These are phyloP conservation scores for Cephonodes hylas DNA, from an alignment of 2,888 invertebrate genomes.

Conservation along the genomic window DNA sequence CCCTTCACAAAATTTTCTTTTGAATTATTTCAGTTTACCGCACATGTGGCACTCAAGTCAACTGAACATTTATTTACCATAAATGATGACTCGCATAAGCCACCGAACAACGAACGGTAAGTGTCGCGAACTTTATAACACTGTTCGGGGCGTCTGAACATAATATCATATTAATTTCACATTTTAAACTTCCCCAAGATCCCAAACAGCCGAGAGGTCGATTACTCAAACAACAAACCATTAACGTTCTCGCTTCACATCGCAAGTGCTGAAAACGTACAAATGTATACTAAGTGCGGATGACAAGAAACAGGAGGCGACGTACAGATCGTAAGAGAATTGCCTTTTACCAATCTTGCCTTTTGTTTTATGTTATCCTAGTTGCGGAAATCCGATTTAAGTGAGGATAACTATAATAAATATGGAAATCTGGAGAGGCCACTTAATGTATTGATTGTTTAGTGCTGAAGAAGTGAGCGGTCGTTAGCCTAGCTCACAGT, in stretches of 20 bases:
- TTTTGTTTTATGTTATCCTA: too few species aligned
- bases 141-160: slow-evolving; percentile 14
- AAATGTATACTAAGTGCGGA: background rate
- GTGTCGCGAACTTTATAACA: slow-evolving; percentile 23
- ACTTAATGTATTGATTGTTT: background rate
- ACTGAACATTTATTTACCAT: background rate
- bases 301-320: background rate
- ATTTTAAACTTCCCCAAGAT: slow-evolving; percentile 34
- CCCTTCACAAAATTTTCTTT: background rate
- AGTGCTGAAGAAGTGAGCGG: background rate
- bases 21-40: background rate
- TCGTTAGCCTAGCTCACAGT: background rate
- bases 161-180: slow-evolving; percentile 39
- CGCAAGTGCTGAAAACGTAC: slow-evolving; percentile 30
- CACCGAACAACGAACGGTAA: background rate
- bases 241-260: slow-evolving; percentile 48
- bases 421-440: too few species aligned
- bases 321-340: background rate
- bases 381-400: too few species aligned
- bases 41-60: background rate
- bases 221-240: slow-evolving; percentile 47
- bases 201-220: slow-evolving; percentile 23
- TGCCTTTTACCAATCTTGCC: too few species aligned
- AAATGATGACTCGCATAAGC: background rate
- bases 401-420: too few species aligned